Conservation (phyloP, 2,797 vertebrate genomes). For the Protonibea diacanthus region DNA sequence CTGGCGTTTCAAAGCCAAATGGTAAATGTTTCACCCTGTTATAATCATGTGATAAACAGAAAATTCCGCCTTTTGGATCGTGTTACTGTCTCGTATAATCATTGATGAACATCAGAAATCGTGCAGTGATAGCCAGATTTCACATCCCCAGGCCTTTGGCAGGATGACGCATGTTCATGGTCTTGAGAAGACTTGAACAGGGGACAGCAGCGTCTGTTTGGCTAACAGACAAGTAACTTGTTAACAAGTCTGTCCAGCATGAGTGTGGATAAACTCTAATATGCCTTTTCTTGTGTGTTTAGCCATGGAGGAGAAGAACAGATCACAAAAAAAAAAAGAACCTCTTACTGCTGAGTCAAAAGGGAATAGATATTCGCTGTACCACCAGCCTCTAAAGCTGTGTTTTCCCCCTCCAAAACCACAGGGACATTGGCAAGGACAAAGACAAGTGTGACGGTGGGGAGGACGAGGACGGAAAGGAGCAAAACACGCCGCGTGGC, state of each 20-base stretch:
- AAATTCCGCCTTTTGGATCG: neutral
- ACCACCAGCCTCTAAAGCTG: constrained; percentile 48
- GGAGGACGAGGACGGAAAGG: constrained; percentile 96
- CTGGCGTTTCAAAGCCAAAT: neutral
- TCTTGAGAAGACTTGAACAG: neutral
- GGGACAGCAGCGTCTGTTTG: neutral
- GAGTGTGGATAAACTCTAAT: constrained; percentile 12
- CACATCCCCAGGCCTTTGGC: neutral
- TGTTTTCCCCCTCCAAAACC: constrained; percentile 55
- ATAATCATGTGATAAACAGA: neutral
- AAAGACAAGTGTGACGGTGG: constrained; percentile 95
- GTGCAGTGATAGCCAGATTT: neutral
- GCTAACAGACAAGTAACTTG: constrained; percentile 8
- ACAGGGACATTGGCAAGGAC: constrained; percentile 93
- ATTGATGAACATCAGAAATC: neutral
- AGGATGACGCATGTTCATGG: neutral
- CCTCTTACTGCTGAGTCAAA: constrained; percentile 64
- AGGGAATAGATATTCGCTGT: constrained; percentile 55
- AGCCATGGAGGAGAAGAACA: constrained; percentile 15
- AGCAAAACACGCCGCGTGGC: constrained; percentile 93
- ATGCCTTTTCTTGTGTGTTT: constrained; percentile 21
- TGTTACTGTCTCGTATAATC: neutral
- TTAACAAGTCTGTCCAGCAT: constrained; percentile 21
- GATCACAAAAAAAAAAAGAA: constrained; percentile 40
- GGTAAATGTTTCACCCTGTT: neutral